Evolutionary conservation across 1,140 invertebrate species (phyloP).

Genomic region (Caenorhabditis brenneri): DNA sequence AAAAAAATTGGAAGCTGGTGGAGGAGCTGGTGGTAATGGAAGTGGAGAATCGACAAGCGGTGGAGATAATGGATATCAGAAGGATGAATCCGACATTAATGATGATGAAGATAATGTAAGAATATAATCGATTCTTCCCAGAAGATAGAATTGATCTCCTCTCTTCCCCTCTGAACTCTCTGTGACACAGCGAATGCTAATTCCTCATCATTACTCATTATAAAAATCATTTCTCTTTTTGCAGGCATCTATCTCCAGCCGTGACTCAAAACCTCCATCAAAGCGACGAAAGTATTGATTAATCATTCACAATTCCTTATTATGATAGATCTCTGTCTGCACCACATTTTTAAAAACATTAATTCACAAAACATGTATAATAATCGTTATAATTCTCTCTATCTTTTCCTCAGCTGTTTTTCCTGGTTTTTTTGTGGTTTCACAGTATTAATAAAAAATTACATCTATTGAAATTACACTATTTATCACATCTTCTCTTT

Average conservation of each 20-base stretch:
- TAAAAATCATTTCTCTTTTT: neutral
- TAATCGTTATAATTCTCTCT: no score
- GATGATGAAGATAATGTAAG: constrained; percentile 17
- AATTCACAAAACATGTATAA: no score
- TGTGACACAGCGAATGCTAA: neutral
- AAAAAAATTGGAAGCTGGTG: neutral
- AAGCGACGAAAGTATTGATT: constrained; percentile 30
- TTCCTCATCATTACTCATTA: neutral
- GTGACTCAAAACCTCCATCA: neutral
- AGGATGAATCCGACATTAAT: neutral
- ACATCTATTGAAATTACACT: no score
- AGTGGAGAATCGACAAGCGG: constrained; percentile 28
- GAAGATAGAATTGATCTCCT: no score
- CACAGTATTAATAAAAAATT: no score
- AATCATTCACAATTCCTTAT: neutral
- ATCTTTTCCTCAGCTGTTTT: no score
- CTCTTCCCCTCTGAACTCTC: no score
- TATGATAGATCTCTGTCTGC: no score
- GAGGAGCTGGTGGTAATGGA: neutral
- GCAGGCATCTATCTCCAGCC: constrained; percentile 7
- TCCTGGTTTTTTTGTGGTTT: no score
- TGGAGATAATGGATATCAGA: neutral
- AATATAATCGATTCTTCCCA: no score
- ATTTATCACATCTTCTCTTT: no score
- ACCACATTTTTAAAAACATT: no score